phyloP scores from a whole-genome alignment of 2,797 vertebrate species.

The Pangasius larnaudii region DNA sequence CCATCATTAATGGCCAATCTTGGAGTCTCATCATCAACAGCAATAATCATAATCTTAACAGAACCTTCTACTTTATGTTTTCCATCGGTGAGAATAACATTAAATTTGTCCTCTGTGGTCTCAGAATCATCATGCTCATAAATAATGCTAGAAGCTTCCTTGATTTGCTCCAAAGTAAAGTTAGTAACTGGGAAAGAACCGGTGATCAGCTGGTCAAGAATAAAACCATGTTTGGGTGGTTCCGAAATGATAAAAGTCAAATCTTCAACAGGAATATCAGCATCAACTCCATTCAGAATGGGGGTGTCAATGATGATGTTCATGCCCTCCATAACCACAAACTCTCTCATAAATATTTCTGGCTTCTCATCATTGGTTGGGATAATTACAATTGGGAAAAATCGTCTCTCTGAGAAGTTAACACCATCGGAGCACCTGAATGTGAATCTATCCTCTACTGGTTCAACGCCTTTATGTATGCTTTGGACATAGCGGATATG shows the following conservation, averaged over 20 bases:
- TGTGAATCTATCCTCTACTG: conserved; percentile 88
- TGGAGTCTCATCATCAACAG: conserved; percentile 93
- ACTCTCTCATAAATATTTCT: conserved; percentile 86
- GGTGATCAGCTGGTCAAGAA: conserved; percentile 87
- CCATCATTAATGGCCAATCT: conserved; percentile 91
- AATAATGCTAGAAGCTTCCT: conserved; percentile 89
- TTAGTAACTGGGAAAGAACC: conserved; percentile 84
- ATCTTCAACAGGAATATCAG: conserved; percentile 82
- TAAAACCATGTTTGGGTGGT: conserved; percentile 84
- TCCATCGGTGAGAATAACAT: conserved; percentile 87
- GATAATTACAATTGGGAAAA: conserved; percentile 87
- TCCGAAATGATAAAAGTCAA: conserved; percentile 84
- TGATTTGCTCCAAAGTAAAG: conserved; percentile 89
- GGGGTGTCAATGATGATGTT: conserved; percentile 88
- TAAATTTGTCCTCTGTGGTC: conserved; percentile 89
- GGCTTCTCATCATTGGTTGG: conserved; percentile 91
- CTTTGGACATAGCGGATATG: conserved; percentile 92
- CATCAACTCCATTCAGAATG: conserved; percentile 85
- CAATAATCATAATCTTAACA: conserved; percentile 81
- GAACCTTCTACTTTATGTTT: conserved; percentile 81
- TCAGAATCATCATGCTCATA: conserved; percentile 96
- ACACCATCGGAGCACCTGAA: conserved; percentile 93
- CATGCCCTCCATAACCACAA: conserved; percentile 95
- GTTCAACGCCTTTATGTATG: conserved; percentile 89
- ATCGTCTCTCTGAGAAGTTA: conserved; percentile 85